phyloP scores from a whole-genome alignment of 2,888 invertebrate genomes.

The Xanthorhoe spadicearia region DNA sequence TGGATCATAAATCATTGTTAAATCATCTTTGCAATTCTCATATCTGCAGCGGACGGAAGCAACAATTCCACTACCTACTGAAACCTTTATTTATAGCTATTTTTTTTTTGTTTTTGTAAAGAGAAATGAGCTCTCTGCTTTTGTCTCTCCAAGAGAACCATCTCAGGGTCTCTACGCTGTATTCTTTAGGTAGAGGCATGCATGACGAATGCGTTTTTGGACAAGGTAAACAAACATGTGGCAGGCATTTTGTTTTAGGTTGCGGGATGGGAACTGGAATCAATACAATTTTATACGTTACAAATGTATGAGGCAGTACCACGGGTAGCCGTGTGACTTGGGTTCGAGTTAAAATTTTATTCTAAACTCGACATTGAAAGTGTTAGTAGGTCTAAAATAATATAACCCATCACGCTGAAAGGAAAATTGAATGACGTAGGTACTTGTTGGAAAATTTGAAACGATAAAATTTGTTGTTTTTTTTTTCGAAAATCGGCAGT shows the following conservation, averaged over 20 bases:
- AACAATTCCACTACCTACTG: no score
- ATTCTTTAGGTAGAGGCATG: conserved; percentile 43
- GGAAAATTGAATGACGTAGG: not conserved
- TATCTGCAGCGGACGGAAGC: no score
- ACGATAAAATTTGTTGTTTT: no score
- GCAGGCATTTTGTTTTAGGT: conserved; percentile 55
- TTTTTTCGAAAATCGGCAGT: no score
- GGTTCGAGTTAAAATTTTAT: conserved; percentile 18
- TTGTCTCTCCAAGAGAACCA: conserved; percentile 2
- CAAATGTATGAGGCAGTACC: conserved; percentile 47
- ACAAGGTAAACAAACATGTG: conserved; percentile 70
- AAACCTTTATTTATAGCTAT: no score
- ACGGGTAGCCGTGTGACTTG: not conserved
- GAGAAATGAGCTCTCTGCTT: not conserved
- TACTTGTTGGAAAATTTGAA: no score
- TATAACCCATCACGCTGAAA: no score
- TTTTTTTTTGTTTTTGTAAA: not conserved
- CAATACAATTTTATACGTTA: conserved; percentile 57
- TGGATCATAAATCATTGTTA: no score
- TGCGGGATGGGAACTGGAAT: conserved; percentile 59
- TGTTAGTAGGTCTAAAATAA: no score
- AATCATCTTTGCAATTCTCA: no score
- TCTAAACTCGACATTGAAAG: no score
- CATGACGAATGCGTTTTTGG: conserved; percentile 67
- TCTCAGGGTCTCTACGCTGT: conserved; percentile 5